phyloP scores from a whole-genome alignment of 2,797 vertebrate genomes.

The Dipus sagitta region DNA sequence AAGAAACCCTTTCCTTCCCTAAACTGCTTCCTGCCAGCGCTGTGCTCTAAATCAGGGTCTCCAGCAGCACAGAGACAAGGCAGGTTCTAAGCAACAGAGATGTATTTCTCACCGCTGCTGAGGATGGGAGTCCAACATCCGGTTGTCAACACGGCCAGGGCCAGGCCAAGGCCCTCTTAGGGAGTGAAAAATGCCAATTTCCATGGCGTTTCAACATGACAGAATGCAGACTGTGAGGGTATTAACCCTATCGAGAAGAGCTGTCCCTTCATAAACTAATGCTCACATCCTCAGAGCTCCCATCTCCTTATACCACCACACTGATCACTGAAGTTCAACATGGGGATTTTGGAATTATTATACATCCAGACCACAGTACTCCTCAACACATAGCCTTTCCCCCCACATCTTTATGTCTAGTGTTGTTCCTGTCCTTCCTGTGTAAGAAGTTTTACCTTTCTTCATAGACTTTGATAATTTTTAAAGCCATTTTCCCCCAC shows the following conservation, averaged over 20 bases:
- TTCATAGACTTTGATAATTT: constrained; percentile 6
- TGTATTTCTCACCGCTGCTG: not conserved
- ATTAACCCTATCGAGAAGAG: not conserved
- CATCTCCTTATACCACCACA: too few species aligned
- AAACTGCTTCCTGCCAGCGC: too few species aligned
- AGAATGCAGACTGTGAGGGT: not conserved
- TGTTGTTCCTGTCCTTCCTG: not conserved
- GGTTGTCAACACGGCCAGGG: not conserved
- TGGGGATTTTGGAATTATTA: not conserved
- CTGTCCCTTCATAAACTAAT: not conserved
- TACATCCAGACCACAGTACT: not conserved
- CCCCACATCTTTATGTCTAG: not conserved
- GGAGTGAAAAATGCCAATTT: not conserved
- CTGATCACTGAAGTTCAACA: not conserved
- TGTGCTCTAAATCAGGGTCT: not conserved
- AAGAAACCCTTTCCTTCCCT: too few species aligned
- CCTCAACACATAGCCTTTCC: not conserved
- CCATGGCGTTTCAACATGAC: not conserved
- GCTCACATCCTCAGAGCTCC: not conserved
- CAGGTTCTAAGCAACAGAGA: not conserved
- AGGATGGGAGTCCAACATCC: not conserved
- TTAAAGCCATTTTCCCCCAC: constrained; percentile 8
- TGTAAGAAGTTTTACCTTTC: not conserved
- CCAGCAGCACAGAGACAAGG: not conserved
- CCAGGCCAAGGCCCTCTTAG: not conserved